A percentile compares a stretch with the other conserved stretches of the same genome.
phyloP scores from a whole-genome alignment of 2,888 invertebrate species.

The Clivina fossor region DNA sequence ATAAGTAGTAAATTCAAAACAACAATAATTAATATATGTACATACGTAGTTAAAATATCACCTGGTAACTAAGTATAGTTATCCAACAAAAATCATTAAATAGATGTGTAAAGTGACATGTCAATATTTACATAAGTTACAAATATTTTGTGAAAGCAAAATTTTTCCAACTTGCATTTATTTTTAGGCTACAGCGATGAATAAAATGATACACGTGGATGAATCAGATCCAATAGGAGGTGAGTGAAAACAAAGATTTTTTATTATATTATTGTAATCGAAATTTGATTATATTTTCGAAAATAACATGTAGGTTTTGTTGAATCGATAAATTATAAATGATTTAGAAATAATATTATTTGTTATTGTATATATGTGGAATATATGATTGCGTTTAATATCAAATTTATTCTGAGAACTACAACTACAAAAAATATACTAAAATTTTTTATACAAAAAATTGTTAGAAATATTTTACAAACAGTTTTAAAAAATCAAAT shows the following conservation, averaged over 20 bases:
- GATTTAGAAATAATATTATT: too few relatives aligned
- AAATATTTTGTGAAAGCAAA: conserved; percentile 18
- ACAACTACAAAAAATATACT: too few relatives aligned
- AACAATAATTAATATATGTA: too few relatives aligned
- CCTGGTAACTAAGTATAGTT: too few relatives aligned
- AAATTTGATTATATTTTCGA: neutral
- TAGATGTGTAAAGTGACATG: conserved; percentile 18
- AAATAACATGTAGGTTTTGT: too few relatives aligned
- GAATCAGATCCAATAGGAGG: conserved; percentile 89
- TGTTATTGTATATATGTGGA: too few relatives aligned
- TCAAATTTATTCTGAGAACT: too few relatives aligned
- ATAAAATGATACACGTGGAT: conserved; percentile 79
- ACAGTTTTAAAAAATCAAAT: neutral
- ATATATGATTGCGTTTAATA: too few relatives aligned
- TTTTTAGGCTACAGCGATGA: conserved; percentile 20
- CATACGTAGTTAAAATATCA: too few relatives aligned
- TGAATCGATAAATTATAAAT: too few relatives aligned
- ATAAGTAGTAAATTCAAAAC: too few relatives aligned
- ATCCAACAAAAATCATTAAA: too few relatives aligned
- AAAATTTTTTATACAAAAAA: neutral
- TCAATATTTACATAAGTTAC: conserved; percentile 21
- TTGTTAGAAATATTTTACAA: neutral
- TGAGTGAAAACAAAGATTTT: conserved; percentile 54
- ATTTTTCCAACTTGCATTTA: conserved; percentile 18
- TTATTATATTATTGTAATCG: neutral